phyloP scores from a whole-genome alignment of 2,888 invertebrate species.

The Chloroclysta siterata region DNA sequence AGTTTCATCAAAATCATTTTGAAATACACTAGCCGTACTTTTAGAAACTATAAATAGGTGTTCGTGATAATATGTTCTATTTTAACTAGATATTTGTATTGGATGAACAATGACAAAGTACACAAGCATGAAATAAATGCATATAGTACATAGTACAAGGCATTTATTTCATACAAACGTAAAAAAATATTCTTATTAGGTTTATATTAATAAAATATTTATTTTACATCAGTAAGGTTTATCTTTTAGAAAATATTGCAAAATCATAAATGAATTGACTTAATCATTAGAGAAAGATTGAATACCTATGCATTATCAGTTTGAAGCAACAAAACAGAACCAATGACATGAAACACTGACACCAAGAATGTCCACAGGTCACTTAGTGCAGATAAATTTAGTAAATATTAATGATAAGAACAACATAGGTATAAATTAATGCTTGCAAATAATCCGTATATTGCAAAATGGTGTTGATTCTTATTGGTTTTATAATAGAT shows the following conservation, averaged over 20 bases:
- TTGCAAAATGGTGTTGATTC: constrained; percentile 23
- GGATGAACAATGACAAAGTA: too few species aligned
- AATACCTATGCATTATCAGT: constrained; percentile 43
- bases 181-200: too few species aligned
- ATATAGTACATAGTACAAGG: too few species aligned
- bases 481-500: neutral
- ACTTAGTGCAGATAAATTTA: constrained; percentile 62
- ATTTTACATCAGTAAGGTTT: too few species aligned
- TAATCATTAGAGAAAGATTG: constrained; percentile 33
- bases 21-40: too few species aligned
- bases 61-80: too few species aligned
- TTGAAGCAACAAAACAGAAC: constrained; percentile 53
- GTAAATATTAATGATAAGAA: constrained; percentile 61
- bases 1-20: neutral
- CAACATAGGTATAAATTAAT: constrained; percentile 51
- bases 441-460: constrained; percentile 48
- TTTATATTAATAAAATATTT: too few species aligned
- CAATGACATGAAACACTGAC: constrained; percentile 62
- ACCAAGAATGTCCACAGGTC: constrained; percentile 66
- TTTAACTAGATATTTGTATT: too few species aligned
- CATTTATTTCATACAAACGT: too few species aligned
- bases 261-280: neutral
- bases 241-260: neutral
- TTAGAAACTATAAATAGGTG: too few species aligned
- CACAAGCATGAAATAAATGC: too few species aligned